These are phyloP conservation scores for Chloropsis cyanopogon DNA, from an alignment of 2,113 vertebrate genomes.

Conservation along the genomic window DNA sequence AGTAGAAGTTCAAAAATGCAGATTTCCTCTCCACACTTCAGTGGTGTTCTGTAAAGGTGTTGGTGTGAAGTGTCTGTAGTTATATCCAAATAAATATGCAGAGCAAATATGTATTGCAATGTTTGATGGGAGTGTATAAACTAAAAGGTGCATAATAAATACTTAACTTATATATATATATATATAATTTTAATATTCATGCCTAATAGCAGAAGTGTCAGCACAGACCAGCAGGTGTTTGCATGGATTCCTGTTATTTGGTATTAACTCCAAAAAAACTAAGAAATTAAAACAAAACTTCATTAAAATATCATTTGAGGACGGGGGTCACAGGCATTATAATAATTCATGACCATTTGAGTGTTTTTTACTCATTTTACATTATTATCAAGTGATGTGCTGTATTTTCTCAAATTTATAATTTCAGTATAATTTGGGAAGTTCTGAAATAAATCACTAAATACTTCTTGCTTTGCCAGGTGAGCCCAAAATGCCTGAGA, in stretches of 20 bases:
- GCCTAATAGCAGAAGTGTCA: not conserved
- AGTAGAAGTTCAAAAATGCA: not conserved
- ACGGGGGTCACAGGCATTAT: fast-evolving
- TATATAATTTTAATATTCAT: not conserved
- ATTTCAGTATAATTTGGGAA: not conserved
- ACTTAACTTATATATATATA: not conserved
- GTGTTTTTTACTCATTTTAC: not conserved
- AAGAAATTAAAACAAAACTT: not conserved
- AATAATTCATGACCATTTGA: not conserved
- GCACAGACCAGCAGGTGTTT: not conserved
- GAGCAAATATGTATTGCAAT: fast-evolving
- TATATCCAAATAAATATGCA: not conserved
- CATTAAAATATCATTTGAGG: not conserved
- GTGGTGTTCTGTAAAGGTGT: not conserved
- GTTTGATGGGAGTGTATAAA: fast-evolving
- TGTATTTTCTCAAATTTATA: not conserved
- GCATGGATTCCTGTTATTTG: not conserved
- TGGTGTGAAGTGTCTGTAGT: not conserved
- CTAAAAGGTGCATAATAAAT: not conserved
- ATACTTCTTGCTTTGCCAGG: not conserved
- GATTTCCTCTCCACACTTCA: not conserved
- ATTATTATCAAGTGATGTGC: not conserved
- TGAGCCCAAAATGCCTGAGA: not conserved
- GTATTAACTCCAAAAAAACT: not conserved
- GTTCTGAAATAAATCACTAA: not conserved